Evolutionary conservation across 2,797 vertebrate species (phyloP).

Genomic region (Choloepus didactylus): DNA sequence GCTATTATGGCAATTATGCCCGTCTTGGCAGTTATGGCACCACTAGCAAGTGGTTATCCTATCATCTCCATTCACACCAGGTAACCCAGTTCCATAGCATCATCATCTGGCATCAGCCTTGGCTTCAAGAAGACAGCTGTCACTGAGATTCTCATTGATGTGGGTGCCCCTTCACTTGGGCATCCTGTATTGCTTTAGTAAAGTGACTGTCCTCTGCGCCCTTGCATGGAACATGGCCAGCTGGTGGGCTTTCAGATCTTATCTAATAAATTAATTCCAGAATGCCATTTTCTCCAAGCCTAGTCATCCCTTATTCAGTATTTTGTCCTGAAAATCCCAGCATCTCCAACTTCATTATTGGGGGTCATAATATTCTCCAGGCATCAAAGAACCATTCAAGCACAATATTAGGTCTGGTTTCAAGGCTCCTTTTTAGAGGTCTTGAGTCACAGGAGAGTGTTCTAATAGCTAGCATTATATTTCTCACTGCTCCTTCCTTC

Average conservation of each 20-base stretch:
- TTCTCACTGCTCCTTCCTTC: not conserved
- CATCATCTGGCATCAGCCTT: too few relatives aligned
- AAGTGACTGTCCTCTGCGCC: not conserved
- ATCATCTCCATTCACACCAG: too few relatives aligned
- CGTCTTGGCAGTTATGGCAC: too few relatives aligned
- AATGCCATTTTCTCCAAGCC: not conserved
- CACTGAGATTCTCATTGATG: not conserved
- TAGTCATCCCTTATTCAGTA: not conserved
- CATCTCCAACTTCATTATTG: not conserved
- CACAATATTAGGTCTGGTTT: too few relatives aligned
- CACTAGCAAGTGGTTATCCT: not conserved
- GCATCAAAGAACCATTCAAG: not conserved
- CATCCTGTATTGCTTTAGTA: not conserved
- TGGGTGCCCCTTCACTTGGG: not conserved
- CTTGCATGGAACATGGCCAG: not conserved
- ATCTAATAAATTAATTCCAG: not conserved
- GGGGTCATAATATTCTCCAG: not conserved
- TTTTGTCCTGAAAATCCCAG: too few relatives aligned
- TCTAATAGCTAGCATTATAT: not conserved
- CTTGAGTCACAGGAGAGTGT: not conserved
- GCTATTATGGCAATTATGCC: not conserved
- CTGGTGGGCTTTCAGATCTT: not conserved
- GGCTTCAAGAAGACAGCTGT: not conserved
- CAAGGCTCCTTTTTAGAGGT: not conserved
- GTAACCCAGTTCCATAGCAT: not conserved